Base-by-base conservation (phyloP, 2,113 vertebrate genomes). In the Sula dactylatra region DNA sequence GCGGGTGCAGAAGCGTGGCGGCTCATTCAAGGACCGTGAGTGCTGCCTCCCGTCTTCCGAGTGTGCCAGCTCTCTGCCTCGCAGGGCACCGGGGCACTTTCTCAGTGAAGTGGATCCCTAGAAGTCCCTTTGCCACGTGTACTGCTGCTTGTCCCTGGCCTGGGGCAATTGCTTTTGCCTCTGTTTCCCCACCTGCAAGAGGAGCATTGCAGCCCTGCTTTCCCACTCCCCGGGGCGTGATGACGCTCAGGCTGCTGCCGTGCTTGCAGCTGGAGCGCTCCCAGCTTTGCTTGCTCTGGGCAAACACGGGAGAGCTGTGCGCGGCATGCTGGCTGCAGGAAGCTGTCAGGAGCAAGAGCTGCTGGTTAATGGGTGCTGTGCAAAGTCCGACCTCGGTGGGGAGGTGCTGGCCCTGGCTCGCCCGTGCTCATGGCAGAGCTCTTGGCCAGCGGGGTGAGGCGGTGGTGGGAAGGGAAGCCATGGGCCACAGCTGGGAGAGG, bases 11-110 rank as follows among this genome's bases (percentile, higher is more conserved):
- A 98, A 98, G 22, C 97, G 98, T 0, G 98, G 98, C 0, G 99
- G 99, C 78, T 99, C 99, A 3, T 99, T 99, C 98, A 99, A 99
- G 98, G 99, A 99, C 16, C 99, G 99, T 99, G 98, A 96, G 98
- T 98, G 64, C 78, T 20, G 42, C 64, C 10, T 38, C 24, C 40
- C 6, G 0, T 9, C 13, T 16, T 22, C 55, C 5, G 1, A 12
- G 5, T 15, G 50, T 7, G 3, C 18, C 9, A 1, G 13, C 86
- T 24, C 19, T n/a, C 55, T 11, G n/a, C 55, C 47, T 8, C 1
- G 1, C 19, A 1, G 26, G 54, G 74, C 61, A 17, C 27, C 3
- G 4, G n/a, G 26, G 4, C 1, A 5, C 31, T 56, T 56, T 20
- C 66, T 34, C 61, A 19, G 40, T 22, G 0, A 21, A n/a, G 72